Evolutionary conservation across 2,113 vertebrate species (phyloP).

Genomic region (Leptosomus discolor): DNA sequence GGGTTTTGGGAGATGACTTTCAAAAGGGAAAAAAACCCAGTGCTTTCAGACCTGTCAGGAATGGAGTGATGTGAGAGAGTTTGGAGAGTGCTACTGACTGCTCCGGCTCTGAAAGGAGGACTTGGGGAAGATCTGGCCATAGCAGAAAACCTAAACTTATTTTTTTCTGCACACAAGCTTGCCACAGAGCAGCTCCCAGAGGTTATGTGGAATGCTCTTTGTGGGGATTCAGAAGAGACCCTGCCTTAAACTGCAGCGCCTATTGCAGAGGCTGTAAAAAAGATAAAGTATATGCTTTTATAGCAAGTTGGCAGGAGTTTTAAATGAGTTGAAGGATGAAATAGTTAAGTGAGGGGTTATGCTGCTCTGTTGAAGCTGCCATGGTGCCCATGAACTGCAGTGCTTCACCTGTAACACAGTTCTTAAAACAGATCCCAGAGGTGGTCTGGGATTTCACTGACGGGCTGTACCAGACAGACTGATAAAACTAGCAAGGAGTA

Average conservation of each 20-base stretch:
- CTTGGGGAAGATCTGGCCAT: background rate
- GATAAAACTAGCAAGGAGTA: background rate
- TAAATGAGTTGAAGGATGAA: background rate
- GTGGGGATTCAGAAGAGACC: background rate
- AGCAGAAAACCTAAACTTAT: background rate
- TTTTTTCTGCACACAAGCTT: background rate
- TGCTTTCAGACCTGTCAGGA: background rate
- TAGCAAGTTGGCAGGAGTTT: background rate
- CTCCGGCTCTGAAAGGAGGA: background rate
- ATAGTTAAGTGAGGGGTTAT: background rate
- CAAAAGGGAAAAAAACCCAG: background rate
- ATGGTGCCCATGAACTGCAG: background rate
- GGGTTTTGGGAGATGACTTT: background rate
- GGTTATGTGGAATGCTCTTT: background rate
- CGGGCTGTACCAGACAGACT: background rate
- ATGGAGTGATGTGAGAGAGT: background rate
- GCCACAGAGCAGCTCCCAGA: background rate
- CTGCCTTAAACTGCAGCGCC: background rate
- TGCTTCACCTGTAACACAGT: background rate
- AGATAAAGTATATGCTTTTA: background rate
- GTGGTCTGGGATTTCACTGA: background rate
- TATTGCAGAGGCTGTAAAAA: background rate
- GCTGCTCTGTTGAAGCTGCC: background rate
- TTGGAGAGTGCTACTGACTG: background rate
- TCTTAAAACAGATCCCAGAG: background rate